Evolutionary conservation across 30 jellyfish, hydroid and myxozoan species (phyloP), one percentile per base, ranked within the genome.

Genomic region (Aurelia aurita): DNA sequence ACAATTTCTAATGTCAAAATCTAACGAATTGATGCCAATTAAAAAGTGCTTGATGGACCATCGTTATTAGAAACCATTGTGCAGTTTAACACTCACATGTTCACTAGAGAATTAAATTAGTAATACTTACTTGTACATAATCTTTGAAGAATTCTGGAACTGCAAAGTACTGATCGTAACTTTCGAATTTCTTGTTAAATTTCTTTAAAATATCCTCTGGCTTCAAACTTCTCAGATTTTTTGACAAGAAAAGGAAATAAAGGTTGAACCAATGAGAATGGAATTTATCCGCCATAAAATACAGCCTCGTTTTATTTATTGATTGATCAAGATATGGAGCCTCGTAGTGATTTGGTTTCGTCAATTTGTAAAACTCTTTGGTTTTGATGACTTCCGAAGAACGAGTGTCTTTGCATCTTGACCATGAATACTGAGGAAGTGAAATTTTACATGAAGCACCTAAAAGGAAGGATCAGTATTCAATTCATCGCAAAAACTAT

Each of bases 241-340:
- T 32, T 15, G 74, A 22, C 87, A 84, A 43, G 22, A 77, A 82
- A 18, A 32, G 31, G 76, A 86, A 91, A 59, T 91, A 91, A 49
- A 85, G 90, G 21, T 65, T 85, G 77, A 91, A 91, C 98, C 98
- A 91, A 60, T 81, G 90, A 2, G 98, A 77, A 23, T 79, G 89
- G 57, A 84, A 74, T 7, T 76, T 67, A 45, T 85, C 98, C 13
- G 79, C 61, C 91, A 74, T 63, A 9, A 96, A 68, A 21, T 85
- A 74, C 5, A 32, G 54, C 34, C 59, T 46, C 6, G 68, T 39
- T 13, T 25, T 72, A 18, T 45, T 14, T 20, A 31, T 15, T 20
- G 94, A 22, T 67, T 91, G 98, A 69, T 85, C 93, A n/a, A 91
- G 81, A 44, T 23, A 59, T 13, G 96, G 98, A 15, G 74, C 35